Conservation (phyloP, 1,140 invertebrate genomes). For the Aleiodes sp. region DNA sequence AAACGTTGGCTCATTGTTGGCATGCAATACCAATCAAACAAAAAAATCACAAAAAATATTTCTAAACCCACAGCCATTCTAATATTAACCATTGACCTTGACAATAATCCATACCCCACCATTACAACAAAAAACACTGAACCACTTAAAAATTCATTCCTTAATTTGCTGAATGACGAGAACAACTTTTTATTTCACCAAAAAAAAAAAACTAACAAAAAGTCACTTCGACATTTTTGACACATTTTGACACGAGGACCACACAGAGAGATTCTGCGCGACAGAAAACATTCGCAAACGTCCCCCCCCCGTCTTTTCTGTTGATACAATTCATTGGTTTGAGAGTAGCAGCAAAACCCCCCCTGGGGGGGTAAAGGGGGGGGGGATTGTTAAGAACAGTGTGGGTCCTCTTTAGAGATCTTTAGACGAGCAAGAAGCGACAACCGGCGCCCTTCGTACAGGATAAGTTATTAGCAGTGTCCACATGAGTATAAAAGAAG, state of each 20-base stretch:
- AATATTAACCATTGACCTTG: neutral
- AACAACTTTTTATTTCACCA: neutral
- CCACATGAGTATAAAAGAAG: conserved; percentile 18
- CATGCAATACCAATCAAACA: too few relatives aligned
- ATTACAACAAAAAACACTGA: neutral
- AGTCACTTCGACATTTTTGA: conserved; percentile 59
- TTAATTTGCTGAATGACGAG: conserved; percentile 19
- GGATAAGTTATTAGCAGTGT: conserved; percentile 39
- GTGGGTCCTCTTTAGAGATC: conserved; percentile 17
- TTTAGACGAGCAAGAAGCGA: conserved; percentile 40
- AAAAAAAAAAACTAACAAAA: neutral
- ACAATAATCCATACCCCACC: neutral
- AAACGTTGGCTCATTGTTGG: too few relatives aligned
- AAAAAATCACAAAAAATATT: too few relatives aligned
- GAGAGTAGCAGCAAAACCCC: too few relatives aligned
- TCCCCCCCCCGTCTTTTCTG: neutral
- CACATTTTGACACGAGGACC: conserved; percentile 65
- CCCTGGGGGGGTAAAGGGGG: too few relatives aligned
- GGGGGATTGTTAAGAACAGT: neutral
- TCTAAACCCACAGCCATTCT: too few relatives aligned
- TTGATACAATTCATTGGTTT: neutral
- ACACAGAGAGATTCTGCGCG: conserved; percentile 50
- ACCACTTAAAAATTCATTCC: neutral
- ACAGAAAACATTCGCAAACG: conserved; percentile 54
- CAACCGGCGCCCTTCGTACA: conserved; percentile 24